These are phyloP conservation scores for Manis javanica DNA, from an alignment of 2,797 vertebrate species.

Conservation along the genomic window DNA sequence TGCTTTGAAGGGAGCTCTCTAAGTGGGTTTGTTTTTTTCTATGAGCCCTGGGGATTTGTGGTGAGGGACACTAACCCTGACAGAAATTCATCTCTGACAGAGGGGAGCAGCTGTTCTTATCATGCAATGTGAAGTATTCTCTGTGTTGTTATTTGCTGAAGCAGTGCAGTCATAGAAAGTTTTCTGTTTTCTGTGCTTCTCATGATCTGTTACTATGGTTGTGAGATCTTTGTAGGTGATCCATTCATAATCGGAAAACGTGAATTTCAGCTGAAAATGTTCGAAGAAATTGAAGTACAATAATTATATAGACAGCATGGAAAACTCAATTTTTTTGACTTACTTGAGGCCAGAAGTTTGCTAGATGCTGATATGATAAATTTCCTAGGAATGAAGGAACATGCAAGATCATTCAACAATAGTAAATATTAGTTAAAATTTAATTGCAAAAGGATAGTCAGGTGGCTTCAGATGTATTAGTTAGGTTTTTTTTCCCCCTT, in stretches of 20 bases:
- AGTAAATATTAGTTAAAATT: constrained; percentile 69
- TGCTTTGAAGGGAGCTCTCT: constrained; percentile 57
- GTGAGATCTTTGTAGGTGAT: neutral
- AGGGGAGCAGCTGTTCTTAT: constrained; percentile 5
- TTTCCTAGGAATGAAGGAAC: constrained; percentile 48
- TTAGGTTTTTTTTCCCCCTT: neutral
- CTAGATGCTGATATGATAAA: constrained; percentile 8
- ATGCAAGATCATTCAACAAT: neutral
- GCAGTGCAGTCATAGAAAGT: neutral
- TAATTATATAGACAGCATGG: neutral
- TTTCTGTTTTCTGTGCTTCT: constrained; percentile 6
- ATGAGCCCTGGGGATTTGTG: constrained; percentile 50
- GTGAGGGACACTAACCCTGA: constrained; percentile 9
- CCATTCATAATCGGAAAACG: neutral
- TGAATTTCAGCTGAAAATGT: neutral
- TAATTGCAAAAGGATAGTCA: constrained; percentile 1
- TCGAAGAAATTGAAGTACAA: neutral
- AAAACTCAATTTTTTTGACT: constrained; percentile 59
- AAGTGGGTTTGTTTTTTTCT: constrained; percentile 62
- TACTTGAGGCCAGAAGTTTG: constrained; percentile 60
- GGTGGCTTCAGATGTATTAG: neutral
- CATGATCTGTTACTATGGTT: neutral
- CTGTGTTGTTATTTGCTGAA: neutral
- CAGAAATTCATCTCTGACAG: constrained; percentile 36
- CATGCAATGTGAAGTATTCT: neutral